These are phyloP conservation scores for Ligdia adustata DNA, from an alignment of 2,888 invertebrate species.

Conservation along the genomic window DNA sequence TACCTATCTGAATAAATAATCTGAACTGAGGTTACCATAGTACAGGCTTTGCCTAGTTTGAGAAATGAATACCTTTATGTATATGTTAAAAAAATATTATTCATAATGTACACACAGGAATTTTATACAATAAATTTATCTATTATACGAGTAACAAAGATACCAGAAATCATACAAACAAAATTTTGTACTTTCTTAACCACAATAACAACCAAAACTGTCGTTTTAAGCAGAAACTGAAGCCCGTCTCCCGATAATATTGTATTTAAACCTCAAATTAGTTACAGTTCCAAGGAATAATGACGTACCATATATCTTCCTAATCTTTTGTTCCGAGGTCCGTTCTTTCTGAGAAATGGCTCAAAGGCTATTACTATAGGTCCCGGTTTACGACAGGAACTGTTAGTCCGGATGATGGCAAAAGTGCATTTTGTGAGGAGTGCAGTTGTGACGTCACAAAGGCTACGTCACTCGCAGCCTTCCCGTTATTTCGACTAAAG, in stretches of 20 bases:
- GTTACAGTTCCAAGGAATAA: constrained; percentile 67
- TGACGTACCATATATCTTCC: constrained; percentile 67
- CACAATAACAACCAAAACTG: constrained; percentile 55
- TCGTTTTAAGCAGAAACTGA: constrained; percentile 51
- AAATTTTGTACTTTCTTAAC: too few relatives aligned
- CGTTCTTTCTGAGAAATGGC: constrained; percentile 69
- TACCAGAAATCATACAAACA: too few relatives aligned
- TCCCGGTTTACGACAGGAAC: constrained; percentile 79
- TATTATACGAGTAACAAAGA: too few relatives aligned
- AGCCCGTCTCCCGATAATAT: constrained; percentile 54
- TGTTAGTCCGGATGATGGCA: constrained; percentile 72
- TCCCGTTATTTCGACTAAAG: constrained; percentile 72
- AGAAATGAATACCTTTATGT: too few relatives aligned
- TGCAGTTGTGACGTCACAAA: constrained; percentile 73
- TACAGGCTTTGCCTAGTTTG: too few relatives aligned
- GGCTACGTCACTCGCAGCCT: constrained; percentile 51
- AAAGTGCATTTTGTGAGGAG: constrained; percentile 75
- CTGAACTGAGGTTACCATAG: too few relatives aligned
- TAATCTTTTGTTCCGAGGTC: constrained; percentile 64
- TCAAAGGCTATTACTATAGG: constrained; percentile 55
- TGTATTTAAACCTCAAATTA: constrained; percentile 76
- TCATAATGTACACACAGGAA: too few relatives aligned
- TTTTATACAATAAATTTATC: too few relatives aligned
- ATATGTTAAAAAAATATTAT: too few relatives aligned
- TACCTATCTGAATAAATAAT: too few relatives aligned